Conservation (phyloP, 2,888 invertebrate species). For the Seira sanloemensis region DNA sequence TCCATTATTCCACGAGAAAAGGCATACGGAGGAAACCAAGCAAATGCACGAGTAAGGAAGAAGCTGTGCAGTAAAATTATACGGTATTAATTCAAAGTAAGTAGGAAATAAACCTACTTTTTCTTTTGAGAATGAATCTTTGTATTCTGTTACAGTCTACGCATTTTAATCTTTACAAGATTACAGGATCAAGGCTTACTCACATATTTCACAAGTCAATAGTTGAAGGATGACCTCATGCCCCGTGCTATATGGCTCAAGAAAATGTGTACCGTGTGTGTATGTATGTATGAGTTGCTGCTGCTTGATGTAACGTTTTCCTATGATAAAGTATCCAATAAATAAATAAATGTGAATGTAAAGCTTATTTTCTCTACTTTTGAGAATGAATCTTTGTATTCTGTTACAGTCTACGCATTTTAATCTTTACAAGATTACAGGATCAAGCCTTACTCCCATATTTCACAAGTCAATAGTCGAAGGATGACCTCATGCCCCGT, state of each 20-base stretch:
- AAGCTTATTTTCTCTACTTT: not conserved
- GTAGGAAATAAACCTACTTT: constrained; percentile 36
- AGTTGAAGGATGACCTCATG: not conserved
- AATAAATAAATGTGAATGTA: too few relatives aligned
- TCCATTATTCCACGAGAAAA: not conserved
- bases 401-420: not conserved
- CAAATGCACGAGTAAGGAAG: not conserved
- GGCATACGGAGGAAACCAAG: not conserved
- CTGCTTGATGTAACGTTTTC: not conserved
- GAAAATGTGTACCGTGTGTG: not conserved
- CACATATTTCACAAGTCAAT: not conserved
- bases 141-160: not conserved
- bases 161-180: constrained; percentile 19
- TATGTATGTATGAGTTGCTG: not conserved
- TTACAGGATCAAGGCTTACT: not conserved
- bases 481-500: constrained; percentile 2
- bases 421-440: not conserved
- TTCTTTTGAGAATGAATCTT: not conserved
- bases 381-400: not conserved
- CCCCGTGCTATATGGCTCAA: too few relatives aligned
- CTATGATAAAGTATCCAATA: not conserved
- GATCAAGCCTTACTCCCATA: constrained; percentile 17
- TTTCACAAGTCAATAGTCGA: constrained; percentile 41
- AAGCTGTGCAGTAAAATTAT: not conserved
- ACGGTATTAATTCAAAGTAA: not conserved